Conservation (phyloP, 37 sponge, comb jelly and placozoan species). For the Geodia barretti region DNA sequence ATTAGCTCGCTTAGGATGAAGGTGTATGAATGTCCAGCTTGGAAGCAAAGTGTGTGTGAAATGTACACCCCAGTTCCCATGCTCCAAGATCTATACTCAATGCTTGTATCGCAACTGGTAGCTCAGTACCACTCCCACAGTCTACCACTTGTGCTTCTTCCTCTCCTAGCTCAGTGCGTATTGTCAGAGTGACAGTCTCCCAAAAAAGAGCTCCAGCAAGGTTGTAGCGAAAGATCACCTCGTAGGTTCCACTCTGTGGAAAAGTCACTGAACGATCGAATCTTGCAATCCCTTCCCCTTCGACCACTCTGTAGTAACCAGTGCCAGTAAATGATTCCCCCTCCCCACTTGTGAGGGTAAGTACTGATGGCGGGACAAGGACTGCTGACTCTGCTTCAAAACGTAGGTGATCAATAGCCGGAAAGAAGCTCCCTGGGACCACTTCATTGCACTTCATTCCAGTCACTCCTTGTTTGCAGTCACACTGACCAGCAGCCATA, state of each 20-base stretch:
- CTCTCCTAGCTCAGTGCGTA: neutral
- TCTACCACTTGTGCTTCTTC: neutral
- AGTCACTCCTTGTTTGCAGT: conserved; percentile 70
- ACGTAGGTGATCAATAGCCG: conserved; percentile 42
- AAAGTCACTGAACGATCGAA: conserved; percentile 27
- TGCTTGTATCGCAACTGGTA: neutral
- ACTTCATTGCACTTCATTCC: conserved; percentile 66
- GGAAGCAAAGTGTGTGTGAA: conserved; percentile 38
- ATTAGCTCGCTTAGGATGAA: conserved; percentile 22
- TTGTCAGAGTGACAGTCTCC: conserved; percentile 16
- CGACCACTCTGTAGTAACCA: conserved; percentile 29
- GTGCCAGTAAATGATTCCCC: conserved; percentile 46
- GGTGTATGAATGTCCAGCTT: conserved; percentile 61
- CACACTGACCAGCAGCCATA: conserved; percentile 61
- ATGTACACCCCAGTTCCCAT: conserved; percentile 46
- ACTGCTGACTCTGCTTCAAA: conserved; percentile 52
- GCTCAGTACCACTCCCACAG: conserved; percentile 6
- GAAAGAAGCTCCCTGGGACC: conserved; percentile 45
- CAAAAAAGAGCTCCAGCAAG: conserved; percentile 12
- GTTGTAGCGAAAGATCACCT: conserved; percentile 38
- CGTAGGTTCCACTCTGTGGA: conserved; percentile 51
- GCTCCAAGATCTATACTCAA: conserved; percentile 42
- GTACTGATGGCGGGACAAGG: conserved; percentile 1
- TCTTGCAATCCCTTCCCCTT: conserved; percentile 5
- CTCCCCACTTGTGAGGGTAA: conserved; percentile 21